A percentile compares a stretch with the other conserved stretches of the same genome.
phyloP scores from a whole-genome alignment of 2,113 vertebrate genomes.

The Phoxinus phoxinus region DNA sequence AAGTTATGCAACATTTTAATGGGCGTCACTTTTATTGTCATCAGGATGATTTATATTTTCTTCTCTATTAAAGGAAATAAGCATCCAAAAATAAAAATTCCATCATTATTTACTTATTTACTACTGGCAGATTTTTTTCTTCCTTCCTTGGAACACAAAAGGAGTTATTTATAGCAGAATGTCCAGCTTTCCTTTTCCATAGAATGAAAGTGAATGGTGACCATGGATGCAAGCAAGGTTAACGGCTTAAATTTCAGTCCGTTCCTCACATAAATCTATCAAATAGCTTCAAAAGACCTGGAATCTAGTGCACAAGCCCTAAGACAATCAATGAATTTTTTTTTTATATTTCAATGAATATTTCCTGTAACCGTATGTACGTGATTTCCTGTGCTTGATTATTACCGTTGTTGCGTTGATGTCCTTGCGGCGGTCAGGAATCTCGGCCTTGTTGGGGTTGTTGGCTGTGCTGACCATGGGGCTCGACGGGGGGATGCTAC shows the following conservation, averaged over 20 bases:
- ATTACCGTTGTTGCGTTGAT: constrained; percentile 83
- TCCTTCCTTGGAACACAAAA: background rate
- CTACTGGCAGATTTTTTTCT: too few relatives aligned
- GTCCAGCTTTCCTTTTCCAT: constrained; percentile 11
- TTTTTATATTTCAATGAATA: background rate
- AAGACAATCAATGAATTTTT: background rate
- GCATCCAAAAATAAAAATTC: background rate
- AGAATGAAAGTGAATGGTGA: background rate
- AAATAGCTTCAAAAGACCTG: background rate
- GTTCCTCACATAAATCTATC: background rate
- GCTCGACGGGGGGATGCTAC: constrained; percentile 89
- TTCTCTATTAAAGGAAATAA: background rate
- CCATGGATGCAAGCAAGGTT: background rate
- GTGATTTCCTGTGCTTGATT: constrained; percentile 51
- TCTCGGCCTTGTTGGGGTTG: constrained; percentile 95
- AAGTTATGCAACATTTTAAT: constrained; percentile 25
- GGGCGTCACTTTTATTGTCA: background rate
- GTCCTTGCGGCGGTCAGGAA: constrained; percentile 90
- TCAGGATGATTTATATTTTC: background rate
- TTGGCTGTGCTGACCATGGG: constrained; percentile 95
- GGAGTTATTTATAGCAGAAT: background rate
- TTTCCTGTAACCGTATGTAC: background rate
- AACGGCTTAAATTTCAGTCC: background rate
- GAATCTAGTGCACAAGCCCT: background rate
- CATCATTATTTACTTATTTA: background rate